Percentiles rank a stretch among this genome's conserved stretches.
Evolutionary conservation across 1,140 invertebrate genomes (phyloP).

Genomic region (Drosophila tsacasi): DNA sequence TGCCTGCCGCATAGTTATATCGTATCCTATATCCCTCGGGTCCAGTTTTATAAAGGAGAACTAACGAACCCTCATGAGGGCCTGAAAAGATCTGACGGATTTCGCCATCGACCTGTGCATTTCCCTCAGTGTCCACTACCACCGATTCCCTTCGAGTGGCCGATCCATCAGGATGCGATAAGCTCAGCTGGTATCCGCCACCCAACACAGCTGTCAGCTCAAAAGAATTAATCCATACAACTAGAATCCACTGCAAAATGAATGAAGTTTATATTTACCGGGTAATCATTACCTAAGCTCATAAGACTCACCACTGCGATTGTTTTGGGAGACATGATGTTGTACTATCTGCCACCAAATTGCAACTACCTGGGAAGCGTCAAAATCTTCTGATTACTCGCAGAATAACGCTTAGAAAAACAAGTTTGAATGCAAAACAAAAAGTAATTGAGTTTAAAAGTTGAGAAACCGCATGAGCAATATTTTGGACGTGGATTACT

Average conservation of each 20-base stretch:
- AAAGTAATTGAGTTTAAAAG: constrained; percentile 17
- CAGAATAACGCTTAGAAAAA: constrained; percentile 4
- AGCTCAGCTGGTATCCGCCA: constrained; percentile 8
- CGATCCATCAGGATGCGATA: constrained; percentile 29
- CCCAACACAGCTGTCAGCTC: constrained; percentile 2
- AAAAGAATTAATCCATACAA: constrained; percentile 8
- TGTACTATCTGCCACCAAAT: not conserved
- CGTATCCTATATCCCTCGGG: constrained; percentile 12
- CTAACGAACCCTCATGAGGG: constrained; percentile 1
- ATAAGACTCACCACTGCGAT: constrained; percentile 9
- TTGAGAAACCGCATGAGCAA: constrained; percentile 6
- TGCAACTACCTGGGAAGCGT: constrained; percentile 16
- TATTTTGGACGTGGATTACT: not conserved
- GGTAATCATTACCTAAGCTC: no score
- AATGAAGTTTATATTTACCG: not conserved
- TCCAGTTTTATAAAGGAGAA: constrained; percentile 10
- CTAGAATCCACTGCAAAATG: constrained; percentile 17
- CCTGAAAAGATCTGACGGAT: constrained; percentile 10
- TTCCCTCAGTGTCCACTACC: constrained; percentile 7
- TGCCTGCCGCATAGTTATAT: not conserved
- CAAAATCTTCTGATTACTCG: constrained; percentile 1
- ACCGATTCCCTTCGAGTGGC: constrained; percentile 9
- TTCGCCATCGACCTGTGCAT: constrained; percentile 12
- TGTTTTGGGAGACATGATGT: constrained; percentile 28
- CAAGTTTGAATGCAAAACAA: constrained; percentile 32